Evolutionary conservation across 2,113 vertebrate genomes (phyloP), one percentile per base, ranked within the genome.

Genomic region (Cynopterus brachyotis): DNA sequence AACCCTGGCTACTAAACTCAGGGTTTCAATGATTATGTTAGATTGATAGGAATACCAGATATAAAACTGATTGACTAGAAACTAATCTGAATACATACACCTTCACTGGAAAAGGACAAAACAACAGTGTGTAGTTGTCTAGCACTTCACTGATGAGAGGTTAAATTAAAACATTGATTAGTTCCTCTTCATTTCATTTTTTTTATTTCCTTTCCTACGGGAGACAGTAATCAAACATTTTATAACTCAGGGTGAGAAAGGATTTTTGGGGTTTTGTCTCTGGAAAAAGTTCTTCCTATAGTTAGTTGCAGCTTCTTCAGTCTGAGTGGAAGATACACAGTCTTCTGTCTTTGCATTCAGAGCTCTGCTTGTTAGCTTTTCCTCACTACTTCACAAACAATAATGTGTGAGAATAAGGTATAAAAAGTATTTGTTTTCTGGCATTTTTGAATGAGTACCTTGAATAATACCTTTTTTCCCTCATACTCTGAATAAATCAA

Each of bases 401-500:
- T 42, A 78, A 53, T 30, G 16, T 24, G 50, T 90, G 12, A 66
- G 90, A 89, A 93, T 85, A 91, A 79, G 9, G 32, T 50, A 73
- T 81, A 30, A 40, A 35, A 93, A 78, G 12, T 40, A 73, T 78
- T 85, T 94, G 35, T 93, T 93, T 96, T 89, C 72, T 93, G 86
- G 45, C 57, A 95, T 82, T 96, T 89, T 32, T 86, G 35, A 97
- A 95, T 95, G 73, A 91, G 66, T 85, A 76, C 59, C 17, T 93
- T 94, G 45, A 64, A n/a, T 73, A 95, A 96, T 70, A 79, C 22
- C 12, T 22, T 91, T 81, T 95, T 17, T 20, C 7, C 9, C n/a
- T 86, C 81, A 85, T 32, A 89, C 19, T 95, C 16, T 78, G 37
- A 96, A 95, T 91, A 94, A 91, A 75, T 17, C 50, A 92, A 93